These are phyloP conservation scores for Anoura caudifer DNA, from an alignment of 2,113 vertebrate species.

Conservation along the genomic window DNA sequence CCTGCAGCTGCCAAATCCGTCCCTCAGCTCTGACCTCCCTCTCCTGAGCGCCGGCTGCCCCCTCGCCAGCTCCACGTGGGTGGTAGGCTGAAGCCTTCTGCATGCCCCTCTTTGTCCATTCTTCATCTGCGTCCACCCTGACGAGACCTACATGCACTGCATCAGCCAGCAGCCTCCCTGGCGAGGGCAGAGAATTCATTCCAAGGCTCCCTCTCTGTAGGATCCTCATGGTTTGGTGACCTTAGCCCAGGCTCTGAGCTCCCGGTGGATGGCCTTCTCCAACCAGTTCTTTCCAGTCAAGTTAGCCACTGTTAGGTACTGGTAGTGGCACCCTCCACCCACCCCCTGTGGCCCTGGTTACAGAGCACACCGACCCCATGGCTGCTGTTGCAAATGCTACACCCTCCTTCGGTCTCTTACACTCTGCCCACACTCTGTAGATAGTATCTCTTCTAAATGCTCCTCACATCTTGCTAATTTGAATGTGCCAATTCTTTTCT, in stretches of 20 bases:
- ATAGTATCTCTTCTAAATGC: background rate
- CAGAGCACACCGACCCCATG: background rate
- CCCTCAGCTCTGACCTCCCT: background rate
- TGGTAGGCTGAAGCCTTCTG: background rate
- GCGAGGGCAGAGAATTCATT: background rate
- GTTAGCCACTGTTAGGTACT: background rate
- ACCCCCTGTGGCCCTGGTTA: background rate
- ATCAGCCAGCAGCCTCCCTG: background rate
- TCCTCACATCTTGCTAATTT: background rate
- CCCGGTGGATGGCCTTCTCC: background rate
- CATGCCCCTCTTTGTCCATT: background rate
- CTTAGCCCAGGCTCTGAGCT: background rate
- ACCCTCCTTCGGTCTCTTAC: background rate
- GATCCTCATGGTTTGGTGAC: background rate
- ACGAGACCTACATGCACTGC: no score
- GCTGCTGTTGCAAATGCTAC: fast-evolving
- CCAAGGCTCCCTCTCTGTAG: background rate
- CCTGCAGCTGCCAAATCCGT: background rate
- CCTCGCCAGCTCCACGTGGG: no score
- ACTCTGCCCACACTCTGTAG: background rate
- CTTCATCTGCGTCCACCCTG: background rate
- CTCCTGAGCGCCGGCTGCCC: background rate
- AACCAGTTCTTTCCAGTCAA: background rate
- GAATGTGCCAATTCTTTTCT: background rate
- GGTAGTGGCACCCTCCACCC: background rate